A percentile compares a stretch with the other conserved stretches of the same genome.
These are phyloP conservation scores for Drosophila azteca DNA, from an alignment of 1,140 invertebrate genomes.

Conservation along the genomic window DNA sequence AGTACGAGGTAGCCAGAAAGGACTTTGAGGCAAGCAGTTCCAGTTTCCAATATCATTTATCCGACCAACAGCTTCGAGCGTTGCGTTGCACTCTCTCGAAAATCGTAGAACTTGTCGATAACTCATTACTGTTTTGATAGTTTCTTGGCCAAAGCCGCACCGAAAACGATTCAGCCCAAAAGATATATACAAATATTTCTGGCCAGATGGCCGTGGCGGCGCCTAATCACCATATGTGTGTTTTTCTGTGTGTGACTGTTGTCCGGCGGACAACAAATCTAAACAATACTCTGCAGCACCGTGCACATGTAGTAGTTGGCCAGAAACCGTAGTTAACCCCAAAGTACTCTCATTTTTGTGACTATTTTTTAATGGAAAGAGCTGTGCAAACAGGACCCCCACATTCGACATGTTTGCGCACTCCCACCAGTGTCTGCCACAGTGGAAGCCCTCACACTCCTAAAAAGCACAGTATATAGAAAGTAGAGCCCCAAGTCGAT, in stretches of 20 bases:
- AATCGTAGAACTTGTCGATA: slow-evolving; percentile 47
- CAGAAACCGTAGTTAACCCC: slow-evolving; percentile 43
- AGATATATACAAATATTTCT: slow-evolving; percentile 73
- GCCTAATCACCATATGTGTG: slow-evolving; percentile 18
- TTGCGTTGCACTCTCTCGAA: slow-evolving; percentile 22
- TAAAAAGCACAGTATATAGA: slow-evolving; percentile 46
- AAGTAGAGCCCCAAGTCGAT: slow-evolving; percentile 44
- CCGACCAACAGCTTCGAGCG: too few species aligned
- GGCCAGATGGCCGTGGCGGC: slow-evolving; percentile 24
- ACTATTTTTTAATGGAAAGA: slow-evolving; percentile 35
- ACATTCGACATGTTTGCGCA: slow-evolving; percentile 57
- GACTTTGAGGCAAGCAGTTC: slow-evolving; percentile 91
- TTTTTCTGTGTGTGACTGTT: slow-evolving; percentile 40
- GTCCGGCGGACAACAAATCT: slow-evolving; percentile 10
- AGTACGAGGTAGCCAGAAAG: slow-evolving; percentile 96
- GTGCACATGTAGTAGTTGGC: slow-evolving; percentile 13
- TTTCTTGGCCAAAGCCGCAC: slow-evolving; percentile 21
- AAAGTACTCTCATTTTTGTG: neutral
- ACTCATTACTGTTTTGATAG: slow-evolving; percentile 14
- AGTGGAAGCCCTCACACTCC: slow-evolving; percentile 23
- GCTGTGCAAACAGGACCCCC: slow-evolving; percentile 43
- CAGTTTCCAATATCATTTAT: slow-evolving; percentile 22
- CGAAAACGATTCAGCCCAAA: slow-evolving; percentile 39
- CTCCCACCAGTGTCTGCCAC: slow-evolving; percentile 4
- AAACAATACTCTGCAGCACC: slow-evolving; percentile 13